A percentile compares a stretch with the other conserved stretches of the same genome.
Conservation (phyloP, 2,113 vertebrate genomes). For the Indri indri region DNA sequence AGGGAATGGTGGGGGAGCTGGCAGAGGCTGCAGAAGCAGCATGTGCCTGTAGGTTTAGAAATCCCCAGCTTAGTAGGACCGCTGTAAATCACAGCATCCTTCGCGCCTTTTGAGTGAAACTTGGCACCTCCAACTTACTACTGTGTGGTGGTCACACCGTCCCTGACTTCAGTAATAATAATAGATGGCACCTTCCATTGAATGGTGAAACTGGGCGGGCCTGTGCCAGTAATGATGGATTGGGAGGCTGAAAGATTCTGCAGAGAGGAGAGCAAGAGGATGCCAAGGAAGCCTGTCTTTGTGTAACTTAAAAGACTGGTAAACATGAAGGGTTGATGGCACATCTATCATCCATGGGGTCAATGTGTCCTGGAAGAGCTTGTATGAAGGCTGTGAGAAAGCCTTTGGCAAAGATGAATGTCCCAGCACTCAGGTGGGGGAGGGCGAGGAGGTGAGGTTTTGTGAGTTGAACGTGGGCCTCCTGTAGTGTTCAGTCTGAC, state of each 20-base stretch:
- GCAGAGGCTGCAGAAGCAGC: background rate
- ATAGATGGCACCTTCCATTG: slow-evolving; percentile 43
- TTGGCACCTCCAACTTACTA: slow-evolving; percentile 53
- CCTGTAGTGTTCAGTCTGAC: background rate
- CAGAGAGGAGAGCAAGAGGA: background rate
- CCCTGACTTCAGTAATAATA: slow-evolving; percentile 4
- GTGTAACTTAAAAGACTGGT: background rate
- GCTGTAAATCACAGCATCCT: slow-evolving; percentile 50
- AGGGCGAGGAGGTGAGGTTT: background rate
- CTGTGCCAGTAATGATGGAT: slow-evolving; percentile 30
- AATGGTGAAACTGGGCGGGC: slow-evolving; percentile 6
- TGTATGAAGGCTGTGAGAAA: background rate
- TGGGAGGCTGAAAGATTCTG: background rate
- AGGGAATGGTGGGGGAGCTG: background rate
- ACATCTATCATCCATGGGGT: background rate
- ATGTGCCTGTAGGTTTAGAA: slow-evolving; percentile 34
- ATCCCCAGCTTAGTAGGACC: slow-evolving; percentile 35
- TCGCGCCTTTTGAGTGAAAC: slow-evolving; percentile 42
- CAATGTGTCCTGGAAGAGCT: background rate
- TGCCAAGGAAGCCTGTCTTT: slow-evolving; percentile 11
- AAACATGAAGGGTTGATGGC: background rate
- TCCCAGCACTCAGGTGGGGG: background rate
- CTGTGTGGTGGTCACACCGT: slow-evolving; percentile 1
- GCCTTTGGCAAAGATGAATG: background rate
- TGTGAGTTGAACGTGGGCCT: background rate